Evolutionary conservation across 1,140 invertebrate species (phyloP), one percentile per base, ranked within the genome.

Genomic region (Atta colombica): DNA sequence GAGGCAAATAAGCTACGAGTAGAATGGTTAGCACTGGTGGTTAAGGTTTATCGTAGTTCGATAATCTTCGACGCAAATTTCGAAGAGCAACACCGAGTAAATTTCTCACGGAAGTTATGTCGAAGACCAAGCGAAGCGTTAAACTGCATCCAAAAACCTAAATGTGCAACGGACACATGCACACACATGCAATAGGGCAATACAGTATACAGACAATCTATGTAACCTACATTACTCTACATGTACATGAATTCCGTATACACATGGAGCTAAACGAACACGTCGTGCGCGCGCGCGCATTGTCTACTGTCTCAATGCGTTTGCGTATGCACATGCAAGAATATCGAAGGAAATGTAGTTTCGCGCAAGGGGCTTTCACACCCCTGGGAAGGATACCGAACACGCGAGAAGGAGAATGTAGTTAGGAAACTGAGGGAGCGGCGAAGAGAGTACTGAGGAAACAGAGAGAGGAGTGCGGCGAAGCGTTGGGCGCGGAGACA

Each of bases 401-500:
- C 39, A 35, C 72, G 25, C 72, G 35, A 53, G 81, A 85, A 60
- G 55, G 75, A 68, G 18, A 68, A 55, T 45, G 28, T 18, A 25
- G 28, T n/a, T 39, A 49, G 58, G 10, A 25, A 53, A 28, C 12
- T 8, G 6, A 78, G 74, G 61, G 18, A 10, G 21, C 25, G 21
- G 8, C 12, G 16, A 45, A 75, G 49, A 39, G 53, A 45, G 60
- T 31, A 39, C n/a, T n/a, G n/a, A 60, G 71, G n/a, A 25, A 31
- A 77, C 45, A 66, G 68, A 87, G 69, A n/a, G 49, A 69, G 77
- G 68, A 88, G 77, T 72, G 31, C 31, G 60, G 77, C 69, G 77
- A 49, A 77, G 60, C 31, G 89, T 90, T 88, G 89, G 88, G 77
- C 78, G 77, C 68, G 49, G 75, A 93, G 93, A 94, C 93, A 94